Base-by-base conservation (phyloP, 1,140 invertebrate species). In the Calephelis nemesis region DNA sequence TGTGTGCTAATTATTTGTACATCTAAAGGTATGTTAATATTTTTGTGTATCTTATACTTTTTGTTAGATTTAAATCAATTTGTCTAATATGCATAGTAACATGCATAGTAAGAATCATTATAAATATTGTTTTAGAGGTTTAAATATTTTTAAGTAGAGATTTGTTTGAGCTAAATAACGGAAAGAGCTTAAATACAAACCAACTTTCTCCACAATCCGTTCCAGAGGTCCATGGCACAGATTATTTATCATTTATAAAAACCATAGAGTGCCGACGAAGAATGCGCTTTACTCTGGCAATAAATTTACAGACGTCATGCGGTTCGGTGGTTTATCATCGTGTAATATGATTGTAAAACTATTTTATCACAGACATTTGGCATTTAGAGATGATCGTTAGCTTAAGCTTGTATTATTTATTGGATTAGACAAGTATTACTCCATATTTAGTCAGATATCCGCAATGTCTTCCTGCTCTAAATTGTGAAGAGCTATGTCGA, bases 181-280 rank as follows among this genome's bases (percentile, higher is more conserved):
- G 50, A 58, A 58, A 58, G 19, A 58, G 54, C 15, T 30, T 39
- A 30, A 58, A 58, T 11, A 4, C 30, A 11, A 30, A 58, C 54
- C 54, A 58, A 58, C 19, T 58, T 58, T 58, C 54, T 58, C 54
- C 50, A 54, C 50, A 54, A 54, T 58, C 30, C 54, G 54, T 58
- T 30, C 54, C 54, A 58, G 54, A 30, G 54, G 54, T 58, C 54
- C 30, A 19, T 12, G 54, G 54, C 54, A 58, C 10, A 39, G 15
- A 9, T 58, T 58, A 58, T 58, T 58, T 58, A 58, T 58, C 54
- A 58, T 58, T 58, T 58, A 58, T 58, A 58, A 58, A 58, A 58
- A 58, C 54, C 54, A 58, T 58, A 58, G 54, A 58, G 54, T 58
- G 54, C 54, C 54, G 54, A 39, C 54, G 54, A 58, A 58, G 54